Conservation (phyloP, 2,888 invertebrate genomes). For the Erebia ligea region DNA sequence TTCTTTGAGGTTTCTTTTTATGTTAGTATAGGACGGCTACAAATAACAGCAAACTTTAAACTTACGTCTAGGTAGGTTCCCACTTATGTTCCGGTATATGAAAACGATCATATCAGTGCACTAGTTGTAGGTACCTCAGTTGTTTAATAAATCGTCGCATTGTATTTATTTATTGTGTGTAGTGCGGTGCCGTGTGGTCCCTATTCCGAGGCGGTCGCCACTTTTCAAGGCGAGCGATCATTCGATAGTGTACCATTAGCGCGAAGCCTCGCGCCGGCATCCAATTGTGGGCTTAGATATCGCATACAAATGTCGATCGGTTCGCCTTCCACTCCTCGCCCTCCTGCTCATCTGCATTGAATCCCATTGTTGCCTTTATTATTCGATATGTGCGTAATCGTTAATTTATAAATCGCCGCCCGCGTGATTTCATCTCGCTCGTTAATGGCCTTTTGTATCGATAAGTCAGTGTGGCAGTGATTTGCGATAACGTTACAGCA, state of each 20-base stretch:
- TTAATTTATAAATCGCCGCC: constrained; percentile 74
- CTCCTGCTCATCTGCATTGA: constrained; percentile 79
- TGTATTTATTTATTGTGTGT: constrained; percentile 74
- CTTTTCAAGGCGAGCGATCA: constrained; percentile 75
- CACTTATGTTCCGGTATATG: constrained; percentile 20
- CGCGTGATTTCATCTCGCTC: constrained; percentile 41
- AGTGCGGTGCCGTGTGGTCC: constrained; percentile 74
- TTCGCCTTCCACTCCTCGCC: constrained; percentile 51
- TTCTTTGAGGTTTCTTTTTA: neutral
- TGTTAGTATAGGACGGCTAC: neutral
- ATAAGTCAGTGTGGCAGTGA: constrained; percentile 15
- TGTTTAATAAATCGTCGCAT: constrained; percentile 41
- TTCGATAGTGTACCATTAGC: constrained; percentile 82
- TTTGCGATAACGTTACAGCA: constrained; percentile 9
- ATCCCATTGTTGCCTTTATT: constrained; percentile 82
- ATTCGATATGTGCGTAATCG: constrained; percentile 77
- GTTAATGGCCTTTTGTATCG: constrained; percentile 44
- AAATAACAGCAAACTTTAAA: neutral
- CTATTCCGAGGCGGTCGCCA: constrained; percentile 72
- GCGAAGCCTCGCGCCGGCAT: constrained; percentile 81
- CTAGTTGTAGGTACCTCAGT: constrained; percentile 35
- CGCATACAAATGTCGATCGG: constrained; percentile 83
- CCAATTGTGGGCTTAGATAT: constrained; percentile 83
- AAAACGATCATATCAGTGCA: constrained; percentile 27
- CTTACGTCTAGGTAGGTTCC: neutral